Percentiles rank a stretch among this genome's conserved stretches.
These are phyloP conservation scores for Callimorpha dominula DNA, from an alignment of 2,888 invertebrate species.

Conservation along the genomic window DNA sequence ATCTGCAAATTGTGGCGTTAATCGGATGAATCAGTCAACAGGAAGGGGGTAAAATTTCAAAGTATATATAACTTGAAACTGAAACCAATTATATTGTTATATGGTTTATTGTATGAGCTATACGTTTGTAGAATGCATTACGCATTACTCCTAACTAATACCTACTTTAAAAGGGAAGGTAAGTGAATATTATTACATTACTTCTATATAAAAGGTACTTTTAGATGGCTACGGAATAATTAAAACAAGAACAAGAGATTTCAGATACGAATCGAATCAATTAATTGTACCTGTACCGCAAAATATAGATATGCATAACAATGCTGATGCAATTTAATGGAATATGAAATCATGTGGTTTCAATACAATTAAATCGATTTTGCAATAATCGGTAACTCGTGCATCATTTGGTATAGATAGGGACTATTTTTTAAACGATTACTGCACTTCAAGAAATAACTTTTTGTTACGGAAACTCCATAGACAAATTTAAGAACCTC, in stretches of 20 bases:
- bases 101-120: too few relatives aligned
- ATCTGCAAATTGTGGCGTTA: too few relatives aligned
- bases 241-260: neutral
- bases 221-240: neutral
- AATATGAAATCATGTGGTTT: conserved; percentile 45
- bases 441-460: too few relatives aligned
- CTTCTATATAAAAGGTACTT: too few relatives aligned
- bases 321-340: conserved; percentile 31
- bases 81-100: too few relatives aligned
- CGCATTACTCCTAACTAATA: too few relatives aligned
- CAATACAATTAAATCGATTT: conserved; percentile 46
- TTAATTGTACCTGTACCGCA: conserved; percentile 3
- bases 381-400: conserved; percentile 26
- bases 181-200: neutral
- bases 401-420: neutral
- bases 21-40: too few relatives aligned
- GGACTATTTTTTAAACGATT: neutral
- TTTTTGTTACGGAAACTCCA: too few relatives aligned
- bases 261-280: neutral
- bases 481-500: too few relatives aligned
- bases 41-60: too few relatives aligned
- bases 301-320: conserved; percentile 14
- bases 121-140: neutral
- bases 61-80: too few relatives aligned
- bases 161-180: neutral